phyloP scores from a whole-genome alignment of 30 jellyfish, hydroid and myxozoan species.

The Hydractinia symbiolongicarpus region DNA sequence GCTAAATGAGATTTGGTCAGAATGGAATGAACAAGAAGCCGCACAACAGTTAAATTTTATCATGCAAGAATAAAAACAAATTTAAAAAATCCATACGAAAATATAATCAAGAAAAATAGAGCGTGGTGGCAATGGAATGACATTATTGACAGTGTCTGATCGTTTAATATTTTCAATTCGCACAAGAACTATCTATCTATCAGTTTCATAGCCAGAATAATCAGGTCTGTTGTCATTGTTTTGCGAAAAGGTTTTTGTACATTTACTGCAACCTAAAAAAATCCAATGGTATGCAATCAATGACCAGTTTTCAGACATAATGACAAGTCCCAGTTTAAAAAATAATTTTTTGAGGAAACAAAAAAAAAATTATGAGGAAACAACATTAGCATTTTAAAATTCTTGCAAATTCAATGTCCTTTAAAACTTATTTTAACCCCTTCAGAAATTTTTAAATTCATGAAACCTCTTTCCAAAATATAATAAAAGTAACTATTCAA shows the following conservation, averaged over 20 bases:
- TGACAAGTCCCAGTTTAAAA: no score
- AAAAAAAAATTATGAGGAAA: no score
- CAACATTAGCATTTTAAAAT: no score
- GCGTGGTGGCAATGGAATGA: constrained; percentile 4
- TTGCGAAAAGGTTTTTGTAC: not conserved
- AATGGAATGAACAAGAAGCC: no score
- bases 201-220: not conserved
- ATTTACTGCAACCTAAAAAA: not conserved
- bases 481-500: not conserved
- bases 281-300: not conserved
- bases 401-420: no score
- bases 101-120: constrained; percentile 4
- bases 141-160: constrained; percentile 3
- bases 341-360: no score
- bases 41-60: no score
- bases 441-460: not conserved
- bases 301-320: no score
- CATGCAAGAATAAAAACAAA: no score
- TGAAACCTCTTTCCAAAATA: not conserved
- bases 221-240: not conserved
- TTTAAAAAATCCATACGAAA: not conserved
- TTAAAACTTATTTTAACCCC: no score
- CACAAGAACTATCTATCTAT: not conserved
- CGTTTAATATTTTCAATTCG: not conserved
- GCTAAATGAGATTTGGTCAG: no score